A percentile compares a stretch with the other conserved stretches of the same genome.
phyloP scores from a whole-genome alignment of 2,888 invertebrate genomes.

The Meghimatium bilineatum region DNA sequence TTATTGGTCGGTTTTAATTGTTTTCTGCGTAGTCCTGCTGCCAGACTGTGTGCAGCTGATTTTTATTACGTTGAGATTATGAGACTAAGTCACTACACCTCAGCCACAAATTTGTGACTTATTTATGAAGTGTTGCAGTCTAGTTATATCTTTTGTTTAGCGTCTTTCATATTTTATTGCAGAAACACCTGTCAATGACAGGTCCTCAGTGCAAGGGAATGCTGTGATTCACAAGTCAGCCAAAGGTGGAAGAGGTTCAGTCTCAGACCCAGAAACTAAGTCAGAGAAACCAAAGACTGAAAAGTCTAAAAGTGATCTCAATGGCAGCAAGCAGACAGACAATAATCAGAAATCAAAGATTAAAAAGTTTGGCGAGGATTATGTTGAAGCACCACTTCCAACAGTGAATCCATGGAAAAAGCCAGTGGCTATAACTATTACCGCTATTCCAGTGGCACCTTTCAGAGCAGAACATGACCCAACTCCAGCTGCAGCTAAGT shows the following conservation, averaged over 20 bases:
- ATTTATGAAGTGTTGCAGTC: too few species aligned
- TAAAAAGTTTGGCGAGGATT: conserved; percentile 48
- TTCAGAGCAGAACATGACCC: conserved; percentile 15
- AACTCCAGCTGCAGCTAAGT: conserved; percentile 7
- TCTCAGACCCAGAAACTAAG: neutral
- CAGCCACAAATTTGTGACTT: too few species aligned
- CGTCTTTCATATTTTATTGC: neutral
- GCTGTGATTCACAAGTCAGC: neutral
- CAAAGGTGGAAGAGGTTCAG: neutral
- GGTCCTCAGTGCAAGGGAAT: neutral
- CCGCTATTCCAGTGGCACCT: neutral
- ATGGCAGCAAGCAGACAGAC: conserved; percentile 29
- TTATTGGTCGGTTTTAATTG: too few species aligned
- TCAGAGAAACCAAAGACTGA: conserved; percentile 31
- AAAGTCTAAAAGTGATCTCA: conserved; percentile 32
- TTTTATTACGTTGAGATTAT: too few species aligned
- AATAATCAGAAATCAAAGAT: conserved; percentile 28
- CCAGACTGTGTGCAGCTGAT: too few species aligned
- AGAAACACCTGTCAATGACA: neutral
- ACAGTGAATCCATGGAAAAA: conserved; percentile 46
- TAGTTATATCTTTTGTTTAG: too few species aligned
- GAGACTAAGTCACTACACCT: too few species aligned
- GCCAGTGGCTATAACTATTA: neutral
- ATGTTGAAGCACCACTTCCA: conserved; percentile 45
- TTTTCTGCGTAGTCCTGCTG: too few species aligned